phyloP scores from a whole-genome alignment of 2,888 invertebrate genomes.

The Capitulum mitella region DNA sequence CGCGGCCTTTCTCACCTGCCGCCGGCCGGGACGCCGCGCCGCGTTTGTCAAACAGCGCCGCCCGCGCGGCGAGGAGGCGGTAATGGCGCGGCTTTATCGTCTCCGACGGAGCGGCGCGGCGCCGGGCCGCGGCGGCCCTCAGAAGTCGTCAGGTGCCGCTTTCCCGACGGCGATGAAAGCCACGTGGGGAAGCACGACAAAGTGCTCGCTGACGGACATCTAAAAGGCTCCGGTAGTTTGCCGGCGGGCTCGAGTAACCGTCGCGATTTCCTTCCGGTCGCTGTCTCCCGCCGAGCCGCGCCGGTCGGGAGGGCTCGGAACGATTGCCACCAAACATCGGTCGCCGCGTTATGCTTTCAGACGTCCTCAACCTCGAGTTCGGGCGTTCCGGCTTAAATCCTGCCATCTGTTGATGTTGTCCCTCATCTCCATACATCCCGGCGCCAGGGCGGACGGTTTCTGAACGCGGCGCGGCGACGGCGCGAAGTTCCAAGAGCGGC shows the following conservation, averaged over 20 bases:
- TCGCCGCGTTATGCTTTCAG: no score
- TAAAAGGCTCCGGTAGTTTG: neutral
- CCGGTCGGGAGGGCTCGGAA: no score
- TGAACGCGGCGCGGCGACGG: neutral
- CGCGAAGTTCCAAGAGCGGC: no score
- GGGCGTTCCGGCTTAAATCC: no score
- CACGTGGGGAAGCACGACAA: conserved; percentile 7
- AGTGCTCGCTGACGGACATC: neutral
- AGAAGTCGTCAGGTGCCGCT: neutral
- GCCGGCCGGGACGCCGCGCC: neutral
- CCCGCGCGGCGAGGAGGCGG: neutral
- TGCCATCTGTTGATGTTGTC: no score
- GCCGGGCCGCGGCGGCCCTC: neutral
- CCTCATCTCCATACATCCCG: neutral
- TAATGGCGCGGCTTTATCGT: conserved; percentile 9
- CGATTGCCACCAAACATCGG: no score
- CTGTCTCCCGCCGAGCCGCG: no score
- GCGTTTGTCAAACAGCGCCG: conserved; percentile 7
- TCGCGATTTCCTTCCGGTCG: no score
- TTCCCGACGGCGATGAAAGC: neutral
- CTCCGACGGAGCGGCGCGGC: neutral
- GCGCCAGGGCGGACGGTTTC: neutral
- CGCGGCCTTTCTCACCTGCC: conserved; percentile 1
- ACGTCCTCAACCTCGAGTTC: no score
- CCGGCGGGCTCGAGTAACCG: no score